Base-by-base conservation (phyloP, 2,797 vertebrate genomes). In the Sebastes matsubarae region DNA sequence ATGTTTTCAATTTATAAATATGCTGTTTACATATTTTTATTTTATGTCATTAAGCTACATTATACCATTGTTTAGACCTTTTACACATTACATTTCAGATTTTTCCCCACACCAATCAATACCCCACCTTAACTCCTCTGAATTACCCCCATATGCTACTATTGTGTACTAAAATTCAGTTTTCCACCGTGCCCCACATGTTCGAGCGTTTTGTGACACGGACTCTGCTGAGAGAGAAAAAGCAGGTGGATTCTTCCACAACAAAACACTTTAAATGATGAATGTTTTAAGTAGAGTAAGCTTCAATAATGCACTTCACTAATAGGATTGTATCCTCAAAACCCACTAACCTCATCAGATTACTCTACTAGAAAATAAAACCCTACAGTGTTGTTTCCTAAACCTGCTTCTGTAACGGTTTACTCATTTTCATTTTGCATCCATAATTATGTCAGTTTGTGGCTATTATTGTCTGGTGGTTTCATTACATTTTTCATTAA, bases 261-360 rank as follows among this genome's bases (percentile, higher is more conserved):
- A 82, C 68, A 73, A 83, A 89, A 83, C 87, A 87, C 87, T 91
- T 89, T 63, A 90, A 88, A 87, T 87, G 85, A 92, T 86, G 87
- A 92, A 77, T 60, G 71, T 38, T 75, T 69, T 78, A 50, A 86
- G 73, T 52, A 63, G 58, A 81, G 46, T n/a, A 85, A 91, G 87
- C 88, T 89, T 68, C 60, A 86, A 86, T 77, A 91, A 84, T 83
- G 42, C 87, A 78, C 85, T 83, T 72, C 32, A 64, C 77, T 93
- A 91, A 93, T 90, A 88, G 88, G 89, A 93, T 92, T 91, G 87
- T 65, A 73, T 82, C 55, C 75, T 2, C 8, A 88, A 93, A 91
- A 81, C 60, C 88, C 52, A 59, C 82, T 85, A 88, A 86, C 81
- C 81, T 88, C 84, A 87, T 83, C 86, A 87, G 91, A 91, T 92